Evolutionary conservation across 2,113 vertebrate genomes (phyloP), one percentile per base, ranked within the genome.

Genomic region (Oryzias woworae): DNA sequence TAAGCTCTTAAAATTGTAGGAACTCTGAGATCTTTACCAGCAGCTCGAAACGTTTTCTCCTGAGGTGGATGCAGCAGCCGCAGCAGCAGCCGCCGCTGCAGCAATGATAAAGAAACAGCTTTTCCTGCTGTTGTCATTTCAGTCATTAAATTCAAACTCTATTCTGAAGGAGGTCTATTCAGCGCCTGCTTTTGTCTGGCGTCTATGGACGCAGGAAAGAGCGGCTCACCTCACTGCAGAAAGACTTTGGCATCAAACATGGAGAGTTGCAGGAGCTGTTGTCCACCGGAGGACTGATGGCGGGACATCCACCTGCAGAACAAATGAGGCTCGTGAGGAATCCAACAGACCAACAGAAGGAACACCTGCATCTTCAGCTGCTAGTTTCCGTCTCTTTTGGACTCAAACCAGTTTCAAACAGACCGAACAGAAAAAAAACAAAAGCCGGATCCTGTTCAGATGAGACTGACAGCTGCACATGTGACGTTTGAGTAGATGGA

Each of bases 181-280:
- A 28, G 1, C 26, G 26, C 5, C 26, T 28, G 26, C 26, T 28
- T 28, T 28, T 28, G 26, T 28, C 26, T 28, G 26, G 26, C 26
- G 26, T 26, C 26, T 26, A 1, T 26, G 26, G 4, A 28, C 4
- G 26, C 26, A 28, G 26, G 26, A 28, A 28, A 4, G 26, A 28
- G 16, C 14, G n/a, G n/a, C 92, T 81, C 91, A 97, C 97, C 95
- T 98, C 94, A 4, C 92, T 94, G 85, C 97, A 99, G 85, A 94
- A 94, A 13, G 96, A 93, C 55, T 95, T 93, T 46, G 93, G 92
- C 67, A 94, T 93, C 71, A 91, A 92, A 80, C 97, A 99, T 4
- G 93, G 92, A 8, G 95, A 95, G 54, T 93, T 93, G 87, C 97
- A 99, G 69, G 94, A 94, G 89, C 94, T 94, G 85, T 95, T 95